These are phyloP conservation scores for Danio choprae DNA, from an alignment of 2,797 vertebrate species.

Conservation along the genomic window DNA sequence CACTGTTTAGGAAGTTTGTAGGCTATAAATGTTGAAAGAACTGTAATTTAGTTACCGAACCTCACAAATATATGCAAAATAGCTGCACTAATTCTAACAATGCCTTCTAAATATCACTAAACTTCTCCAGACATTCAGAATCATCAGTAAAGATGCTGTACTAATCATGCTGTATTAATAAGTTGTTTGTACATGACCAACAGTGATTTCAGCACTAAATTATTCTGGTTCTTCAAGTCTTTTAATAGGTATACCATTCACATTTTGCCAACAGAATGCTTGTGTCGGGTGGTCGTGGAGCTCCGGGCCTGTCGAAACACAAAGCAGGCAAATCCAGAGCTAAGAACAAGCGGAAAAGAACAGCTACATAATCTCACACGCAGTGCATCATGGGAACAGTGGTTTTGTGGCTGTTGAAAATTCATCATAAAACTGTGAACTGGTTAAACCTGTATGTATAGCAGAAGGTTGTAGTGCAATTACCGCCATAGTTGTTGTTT, in stretches of 20 bases:
- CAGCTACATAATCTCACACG: slow-evolving; percentile 11
- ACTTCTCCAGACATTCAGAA: not conserved
- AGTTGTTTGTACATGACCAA: not conserved
- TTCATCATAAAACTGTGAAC: not conserved
- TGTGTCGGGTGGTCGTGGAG: not conserved
- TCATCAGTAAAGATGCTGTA: not conserved
- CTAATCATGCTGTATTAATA: not conserved
- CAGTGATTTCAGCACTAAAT: not conserved
- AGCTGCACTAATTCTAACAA: not conserved
- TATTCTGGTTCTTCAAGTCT: not conserved
- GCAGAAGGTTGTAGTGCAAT: not conserved
- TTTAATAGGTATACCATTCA: not conserved
- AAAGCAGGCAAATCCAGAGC: not conserved
- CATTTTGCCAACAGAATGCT: slow-evolving; percentile 19
- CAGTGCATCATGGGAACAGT: not conserved
- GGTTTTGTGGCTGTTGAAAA: not conserved
- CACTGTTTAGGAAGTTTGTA: too few relatives aligned
- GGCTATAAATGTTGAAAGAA: too few relatives aligned
- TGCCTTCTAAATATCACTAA: not conserved
- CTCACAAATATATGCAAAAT: not conserved
- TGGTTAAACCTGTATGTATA: not conserved
- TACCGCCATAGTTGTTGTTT: not conserved
- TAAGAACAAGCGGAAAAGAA: slow-evolving; percentile 42
- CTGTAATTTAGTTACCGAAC: not conserved
- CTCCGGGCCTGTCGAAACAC: not conserved